These are phyloP conservation scores for Synergus itoensis DNA, from an alignment of 2,888 invertebrate genomes.

Conservation along the genomic window DNA sequence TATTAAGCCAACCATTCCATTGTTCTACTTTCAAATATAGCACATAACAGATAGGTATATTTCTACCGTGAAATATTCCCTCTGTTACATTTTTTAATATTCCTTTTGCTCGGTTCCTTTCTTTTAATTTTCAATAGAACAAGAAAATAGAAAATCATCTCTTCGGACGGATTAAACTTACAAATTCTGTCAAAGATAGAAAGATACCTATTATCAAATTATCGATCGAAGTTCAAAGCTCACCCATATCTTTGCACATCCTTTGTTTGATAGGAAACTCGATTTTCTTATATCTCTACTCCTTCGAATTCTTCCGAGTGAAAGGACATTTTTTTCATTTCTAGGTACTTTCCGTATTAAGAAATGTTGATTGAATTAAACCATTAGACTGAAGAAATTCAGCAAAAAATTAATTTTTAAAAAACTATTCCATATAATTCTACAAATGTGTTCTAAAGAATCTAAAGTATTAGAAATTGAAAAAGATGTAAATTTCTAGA, in stretches of 20 bases:
- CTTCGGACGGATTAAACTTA: not conserved
- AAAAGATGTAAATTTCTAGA: too few relatives aligned
- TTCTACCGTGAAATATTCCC: not conserved
- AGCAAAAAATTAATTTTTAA: not conserved
- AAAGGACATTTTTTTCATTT: not conserved
- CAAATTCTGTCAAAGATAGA: constrained; percentile 3
- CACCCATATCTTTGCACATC: not conserved
- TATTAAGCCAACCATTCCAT: not conserved
- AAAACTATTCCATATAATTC: too few relatives aligned
- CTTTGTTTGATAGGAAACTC: not conserved
- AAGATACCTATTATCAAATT: constrained; percentile 8
- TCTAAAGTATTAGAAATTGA: too few relatives aligned
- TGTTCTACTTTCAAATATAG: too few relatives aligned
- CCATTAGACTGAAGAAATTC: not conserved
- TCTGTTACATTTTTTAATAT: not conserved
- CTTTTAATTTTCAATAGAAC: not conserved
- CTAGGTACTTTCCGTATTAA: not conserved
- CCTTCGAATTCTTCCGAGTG: not conserved
- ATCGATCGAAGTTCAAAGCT: constrained; percentile 1
- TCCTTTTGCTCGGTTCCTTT: not conserved
- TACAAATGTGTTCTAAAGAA: too few relatives aligned
- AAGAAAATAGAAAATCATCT: not conserved
- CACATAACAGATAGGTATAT: not conserved
- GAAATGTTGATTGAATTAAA: not conserved
- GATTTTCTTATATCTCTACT: not conserved